Base-by-base conservation (phyloP, 2,113 vertebrate species). In the Meleagris gallopavo region DNA sequence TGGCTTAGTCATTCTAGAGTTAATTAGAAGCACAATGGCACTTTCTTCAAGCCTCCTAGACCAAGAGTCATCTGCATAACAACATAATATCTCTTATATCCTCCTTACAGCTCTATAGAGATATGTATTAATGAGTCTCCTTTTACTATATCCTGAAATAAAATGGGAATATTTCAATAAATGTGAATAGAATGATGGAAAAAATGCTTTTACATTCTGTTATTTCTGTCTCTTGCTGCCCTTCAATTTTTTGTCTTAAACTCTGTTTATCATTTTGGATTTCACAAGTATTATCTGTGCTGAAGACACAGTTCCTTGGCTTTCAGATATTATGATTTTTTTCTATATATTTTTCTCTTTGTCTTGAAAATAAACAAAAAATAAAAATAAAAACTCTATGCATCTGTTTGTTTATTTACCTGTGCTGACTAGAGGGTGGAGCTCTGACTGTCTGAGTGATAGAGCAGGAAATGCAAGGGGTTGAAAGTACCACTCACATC, bases 1-100 rank as follows among this genome's bases (percentile, higher is more conserved):
- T 95, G 96, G 60, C 74, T 87, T 76, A 89, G 96, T 85, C 84
- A 96, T 95, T 96, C 89, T 86, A 94, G 90, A 94, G 97, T 95
- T 96, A 97, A 97, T 98, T 97, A 97, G 95, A 58, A 96, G 58
- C 90, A 95, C 82, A 95, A 83, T 90, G 87, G 61, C 78, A 91
- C 78, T 97, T 97, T 96, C 61, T 25, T 96, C 93, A 95, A 96
- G 83, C 90, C 91, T 93, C 29, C 83, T 96, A 94, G 93, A 96
- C 83, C 91, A 97, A 95, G 38, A 91, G 58, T 96, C 96, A 97
- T 97, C 96, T 97, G 96, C 36, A 66, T 89, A 79, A 92, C 36
- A 95, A 54, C 85, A 41, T 72, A 95, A 50, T 13, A 86, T 91
- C 83, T 97, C 83, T 84, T 91, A 86, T 6, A 89, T 29, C 30